Conservation (phyloP, 2,113 vertebrate species). For the Glareola pratincola region DNA sequence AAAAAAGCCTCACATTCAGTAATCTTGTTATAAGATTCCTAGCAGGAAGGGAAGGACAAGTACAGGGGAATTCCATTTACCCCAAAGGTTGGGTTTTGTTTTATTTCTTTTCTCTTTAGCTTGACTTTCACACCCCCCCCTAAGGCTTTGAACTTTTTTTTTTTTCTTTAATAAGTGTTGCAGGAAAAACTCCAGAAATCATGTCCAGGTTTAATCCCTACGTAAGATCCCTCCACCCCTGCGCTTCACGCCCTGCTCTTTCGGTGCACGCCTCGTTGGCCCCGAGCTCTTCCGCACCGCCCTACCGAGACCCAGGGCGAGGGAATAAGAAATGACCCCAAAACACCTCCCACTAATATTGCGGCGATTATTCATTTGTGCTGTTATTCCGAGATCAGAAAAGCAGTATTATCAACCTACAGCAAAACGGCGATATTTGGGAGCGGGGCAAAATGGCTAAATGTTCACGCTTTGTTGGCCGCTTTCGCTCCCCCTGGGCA, state of each 20-base stretch:
- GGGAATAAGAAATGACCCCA: neutral
- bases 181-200: neutral
- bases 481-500: neutral
- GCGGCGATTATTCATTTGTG: neutral
- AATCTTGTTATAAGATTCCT: neutral
- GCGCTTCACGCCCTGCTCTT: fast-evolving
- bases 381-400: neutral
- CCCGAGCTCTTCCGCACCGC: fast-evolving
- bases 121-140: too few species aligned
- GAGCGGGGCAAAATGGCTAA: neutral
- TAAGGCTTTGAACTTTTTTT: neutral
- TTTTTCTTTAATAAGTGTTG: neutral
- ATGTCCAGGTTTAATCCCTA: neutral
- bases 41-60: neutral
- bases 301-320: neutral
- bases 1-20: neutral
- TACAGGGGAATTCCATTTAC: neutral
- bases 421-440: neutral
- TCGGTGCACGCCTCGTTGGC: fast-evolving
- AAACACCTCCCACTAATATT: neutral
- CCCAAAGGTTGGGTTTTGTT: neutral
- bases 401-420: neutral
- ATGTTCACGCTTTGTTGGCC: neutral
- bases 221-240: neutral
- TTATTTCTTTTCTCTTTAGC: neutral